Evolutionary conservation across 2,888 invertebrate genomes (phyloP).

Genomic region (Scaptodrosophila latifasciaeformis): DNA sequence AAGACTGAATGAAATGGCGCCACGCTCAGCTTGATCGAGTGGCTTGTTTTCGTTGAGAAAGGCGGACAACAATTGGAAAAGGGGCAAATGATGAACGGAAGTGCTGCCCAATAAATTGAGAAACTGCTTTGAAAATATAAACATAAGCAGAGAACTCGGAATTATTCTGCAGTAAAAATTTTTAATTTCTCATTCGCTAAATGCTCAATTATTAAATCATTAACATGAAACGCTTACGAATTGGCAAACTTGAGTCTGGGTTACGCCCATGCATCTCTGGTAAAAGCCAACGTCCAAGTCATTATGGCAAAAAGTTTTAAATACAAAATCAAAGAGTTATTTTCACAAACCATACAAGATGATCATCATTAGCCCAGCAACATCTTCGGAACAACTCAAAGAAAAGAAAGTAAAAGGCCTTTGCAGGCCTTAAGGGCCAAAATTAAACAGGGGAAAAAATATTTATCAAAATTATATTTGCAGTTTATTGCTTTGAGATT

Average conservation of each 20-base stretch:
- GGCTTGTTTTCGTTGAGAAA: background rate
- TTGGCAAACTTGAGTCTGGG: conserved; percentile 12
- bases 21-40: too few species aligned
- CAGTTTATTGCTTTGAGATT: background rate
- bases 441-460: too few species aligned
- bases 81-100: too few species aligned
- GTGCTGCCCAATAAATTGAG: too few species aligned
- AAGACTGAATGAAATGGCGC: too few species aligned
- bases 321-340: conserved; percentile 7
- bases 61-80: conserved; percentile 3
- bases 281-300: background rate
- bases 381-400: conserved; percentile 5
- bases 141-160: too few species aligned
- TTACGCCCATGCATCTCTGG: conserved; percentile 25
- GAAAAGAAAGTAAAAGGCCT: conserved; percentile 62
- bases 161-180: background rate
- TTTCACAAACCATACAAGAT: conserved; percentile 18
- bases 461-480: conserved; percentile 36
- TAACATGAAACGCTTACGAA: conserved; percentile 30
- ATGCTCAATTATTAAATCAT: conserved; percentile 58
- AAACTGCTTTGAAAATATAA: too few species aligned
- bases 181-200: background rate
- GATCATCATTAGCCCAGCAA: conserved; percentile 1
- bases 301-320: too few species aligned
- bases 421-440: too few species aligned